Base-by-base conservation (phyloP, 2,888 invertebrate species). In the Chalcis sispes region DNA sequence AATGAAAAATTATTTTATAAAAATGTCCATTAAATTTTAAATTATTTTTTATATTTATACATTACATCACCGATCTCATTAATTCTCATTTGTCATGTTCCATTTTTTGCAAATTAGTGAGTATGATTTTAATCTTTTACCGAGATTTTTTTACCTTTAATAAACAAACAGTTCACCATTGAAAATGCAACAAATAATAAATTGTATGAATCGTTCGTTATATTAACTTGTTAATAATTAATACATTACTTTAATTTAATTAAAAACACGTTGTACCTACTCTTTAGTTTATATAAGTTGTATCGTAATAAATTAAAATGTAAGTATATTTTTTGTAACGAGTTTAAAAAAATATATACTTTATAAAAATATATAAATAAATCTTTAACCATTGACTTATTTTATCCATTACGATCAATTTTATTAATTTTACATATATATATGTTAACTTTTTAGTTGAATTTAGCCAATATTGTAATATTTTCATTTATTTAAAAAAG, bases 241-340 rank as follows among this genome's bases (percentile, higher is more conserved):
- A 29, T 58, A 62, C 65, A 40, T 54, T 27, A 62, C 10, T 61
- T 42, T 54, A 46, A 32, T 32, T 61, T 36, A 36, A n/a, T 1
- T n/a, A 1, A 15, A 23, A 46, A 61, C 23, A 67, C 15, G 40
- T n/a, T 48, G 61, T 76, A 76, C 61, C 71, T 76, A 70, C 15
- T 23, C 29, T 73, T 50, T 46, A 50, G 29, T 66, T 50, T 50
- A 18, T 62, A 20, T 56, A 46, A 59, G 36, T 74, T 59, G 2
- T 42, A 2, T 42, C 15, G 36, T 36, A 42, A 42, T n/a, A 23
- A 32, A 23, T 5, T 25, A 23, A 40, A 18, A 23, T 58, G 29
- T 54, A 40, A 69, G 23, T 65, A 65, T 70, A 65, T 70, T 46
- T 71, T 75, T 71, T 75, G 59, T 71, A 75, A 72, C 29, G 40